Evolutionary conservation across 2,888 invertebrate species (phyloP), one percentile per base, ranked within the genome.

Genomic region (Strigamia maritima): DNA sequence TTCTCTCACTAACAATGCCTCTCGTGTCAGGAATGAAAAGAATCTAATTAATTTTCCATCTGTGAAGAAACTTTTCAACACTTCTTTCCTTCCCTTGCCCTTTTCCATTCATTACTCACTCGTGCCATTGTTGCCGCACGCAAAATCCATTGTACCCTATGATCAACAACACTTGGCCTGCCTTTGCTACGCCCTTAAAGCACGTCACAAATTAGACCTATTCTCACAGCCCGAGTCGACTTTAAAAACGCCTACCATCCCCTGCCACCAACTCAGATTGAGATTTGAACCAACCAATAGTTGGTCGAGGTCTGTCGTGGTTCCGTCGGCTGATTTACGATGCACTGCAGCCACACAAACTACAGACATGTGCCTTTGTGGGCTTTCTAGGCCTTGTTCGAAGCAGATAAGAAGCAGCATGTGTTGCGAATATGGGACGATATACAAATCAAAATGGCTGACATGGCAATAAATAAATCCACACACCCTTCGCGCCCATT

Each of bases 361-460:
- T 60, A 60, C 60, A 60, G 60, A 60, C 60, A 60, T 60, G 60
- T 60, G 60, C 60, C 60, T 60, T 60, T 60, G 60, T 60, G 60
- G 60, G 60, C 60, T 60, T 60, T 6, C 16, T 60, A 60, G 60
- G 60, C 60, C 60, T 60, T 60, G 60, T 60, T 60, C 60, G 60
- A 60, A 60, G 60, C 60, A 60, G 60, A 60, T 60, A 60, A 60
- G 60, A 60, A 60, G 60, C 60, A 10, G 60, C 60, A 60, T 60
- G 60, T 60, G 60, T 60, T 60, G 60, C 22, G 60, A 60, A 60
- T 60, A 60, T 60, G 60, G 49, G 60, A 60, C 16, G 60, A 60
- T 60, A 60, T 60, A 60, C 60, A 60, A 60, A 60, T 60, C 60
- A 60, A 60, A 60, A 60, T 60, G 60, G 60, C 60, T 60, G 60